These are phyloP conservation scores for Melinopterus prodromus DNA, from an alignment of 2,888 invertebrate species.

Conservation along the genomic window DNA sequence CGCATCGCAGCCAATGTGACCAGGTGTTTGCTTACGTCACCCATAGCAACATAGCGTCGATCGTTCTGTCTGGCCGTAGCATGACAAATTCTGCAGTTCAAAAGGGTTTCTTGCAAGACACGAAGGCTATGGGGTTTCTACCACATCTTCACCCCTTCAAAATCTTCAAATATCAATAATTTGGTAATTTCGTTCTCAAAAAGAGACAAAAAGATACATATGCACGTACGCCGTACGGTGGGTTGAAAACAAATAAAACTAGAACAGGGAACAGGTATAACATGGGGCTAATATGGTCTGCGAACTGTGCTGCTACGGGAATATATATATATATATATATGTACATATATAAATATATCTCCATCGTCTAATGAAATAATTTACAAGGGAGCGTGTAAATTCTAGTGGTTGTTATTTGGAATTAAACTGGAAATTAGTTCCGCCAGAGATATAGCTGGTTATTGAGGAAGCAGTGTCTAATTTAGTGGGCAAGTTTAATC, in stretches of 20 bases:
- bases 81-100: too few relatives aligned
- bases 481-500: slow-evolving; percentile 21
- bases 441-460: slow-evolving; percentile 16
- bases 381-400: slow-evolving; percentile 20
- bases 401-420: slow-evolving; percentile 22
- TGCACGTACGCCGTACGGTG: not conserved
- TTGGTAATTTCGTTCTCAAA: too few relatives aligned
- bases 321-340: not conserved
- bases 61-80: too few relatives aligned
- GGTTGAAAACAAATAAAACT: not conserved
- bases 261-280: not conserved
- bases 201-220: not conserved
- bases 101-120: too few relatives aligned
- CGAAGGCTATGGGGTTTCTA: too few relatives aligned
- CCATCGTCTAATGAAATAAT: slow-evolving; percentile 14
- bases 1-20: too few relatives aligned
- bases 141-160: too few relatives aligned
- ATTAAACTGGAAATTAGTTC: slow-evolving; percentile 24
- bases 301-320: not conserved
- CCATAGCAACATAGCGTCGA: too few relatives aligned
- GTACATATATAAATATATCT: not conserved
- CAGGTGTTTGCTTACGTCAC: too few relatives aligned
- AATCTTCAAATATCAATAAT: too few relatives aligned
- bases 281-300: not conserved
- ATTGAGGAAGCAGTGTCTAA: slow-evolving; percentile 20